These are phyloP conservation scores for Ceramica pisi DNA, from an alignment of 2,888 invertebrate genomes.

Conservation along the genomic window DNA sequence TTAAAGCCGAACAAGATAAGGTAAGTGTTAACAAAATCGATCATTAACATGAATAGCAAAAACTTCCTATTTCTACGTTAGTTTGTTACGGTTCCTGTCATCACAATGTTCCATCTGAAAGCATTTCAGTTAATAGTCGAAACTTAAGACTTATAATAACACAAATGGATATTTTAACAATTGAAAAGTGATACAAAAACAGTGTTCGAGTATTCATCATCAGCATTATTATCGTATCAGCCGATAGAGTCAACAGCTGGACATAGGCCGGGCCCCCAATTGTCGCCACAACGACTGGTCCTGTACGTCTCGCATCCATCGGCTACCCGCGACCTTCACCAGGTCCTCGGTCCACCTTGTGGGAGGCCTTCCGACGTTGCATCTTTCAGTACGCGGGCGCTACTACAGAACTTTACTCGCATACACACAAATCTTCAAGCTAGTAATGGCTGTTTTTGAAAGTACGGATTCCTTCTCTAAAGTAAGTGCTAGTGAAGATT, in stretches of 20 bases:
- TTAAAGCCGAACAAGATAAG: constrained; percentile 9
- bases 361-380: no score
- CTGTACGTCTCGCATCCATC: no score
- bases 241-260: no score
- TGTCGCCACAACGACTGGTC: no score
- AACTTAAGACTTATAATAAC: neutral
- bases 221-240: no score
- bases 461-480: neutral
- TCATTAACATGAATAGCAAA: neutral
- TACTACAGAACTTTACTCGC: no score
- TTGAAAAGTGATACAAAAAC: neutral
- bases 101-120: neutral
- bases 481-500: neutral
- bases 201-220: no score
- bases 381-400: no score
- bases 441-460: neutral
- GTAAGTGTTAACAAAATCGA: neutral
- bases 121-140: neutral
- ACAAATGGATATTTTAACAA: neutral
- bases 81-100: neutral
- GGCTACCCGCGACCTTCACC: no score
- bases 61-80: neutral
- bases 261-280: no score
- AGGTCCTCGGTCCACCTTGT: no score
- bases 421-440: no score